Conservation (phyloP, 2,797 vertebrate genomes). For the Cetoscarus ocellatus region DNA sequence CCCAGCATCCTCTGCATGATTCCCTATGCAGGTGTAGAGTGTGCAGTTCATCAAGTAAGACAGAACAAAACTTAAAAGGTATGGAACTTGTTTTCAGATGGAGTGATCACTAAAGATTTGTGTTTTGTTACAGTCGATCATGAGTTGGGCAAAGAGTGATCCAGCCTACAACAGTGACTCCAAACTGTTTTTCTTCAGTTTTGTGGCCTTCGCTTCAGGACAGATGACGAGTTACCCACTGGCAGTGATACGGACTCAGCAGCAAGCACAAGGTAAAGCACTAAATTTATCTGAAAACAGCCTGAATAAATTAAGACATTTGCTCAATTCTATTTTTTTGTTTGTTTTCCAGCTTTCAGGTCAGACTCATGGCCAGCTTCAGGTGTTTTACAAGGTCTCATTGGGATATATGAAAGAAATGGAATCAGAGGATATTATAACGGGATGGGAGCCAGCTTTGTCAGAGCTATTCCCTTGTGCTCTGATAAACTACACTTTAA, state of each 20-base stretch:
- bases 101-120: neutral
- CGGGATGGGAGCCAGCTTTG: slow-evolving; percentile 85
- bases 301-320: neutral
- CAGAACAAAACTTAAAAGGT: neutral
- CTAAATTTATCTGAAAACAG: neutral
- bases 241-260: slow-evolving; percentile 84
- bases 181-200: slow-evolving; percentile 84
- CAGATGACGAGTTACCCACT: slow-evolving; percentile 84
- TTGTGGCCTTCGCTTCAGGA: slow-evolving; percentile 83
- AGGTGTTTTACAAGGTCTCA: slow-evolving; percentile 69
- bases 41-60: slow-evolving; percentile 84
- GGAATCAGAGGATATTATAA: slow-evolving; percentile 83
- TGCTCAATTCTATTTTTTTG: slow-evolving; percentile 9
- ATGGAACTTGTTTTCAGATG: neutral
- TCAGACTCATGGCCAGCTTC: slow-evolving; percentile 56
- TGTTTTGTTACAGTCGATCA: slow-evolving; percentile 75
- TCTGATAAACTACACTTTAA: slow-evolving; percentile 83
- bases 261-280: slow-evolving; percentile 81
- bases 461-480: slow-evolving; percentile 83
- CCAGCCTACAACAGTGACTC: slow-evolving; percentile 78
- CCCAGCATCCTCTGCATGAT: slow-evolving; percentile 87
- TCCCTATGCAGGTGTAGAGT: slow-evolving; percentile 86
- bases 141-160: slow-evolving; percentile 81
- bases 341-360: slow-evolving; percentile 79
- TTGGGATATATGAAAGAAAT: slow-evolving; percentile 75